These are phyloP conservation scores for Brachionichthys hirsutus DNA, from an alignment of 2,113 vertebrate species.

Conservation along the genomic window DNA sequence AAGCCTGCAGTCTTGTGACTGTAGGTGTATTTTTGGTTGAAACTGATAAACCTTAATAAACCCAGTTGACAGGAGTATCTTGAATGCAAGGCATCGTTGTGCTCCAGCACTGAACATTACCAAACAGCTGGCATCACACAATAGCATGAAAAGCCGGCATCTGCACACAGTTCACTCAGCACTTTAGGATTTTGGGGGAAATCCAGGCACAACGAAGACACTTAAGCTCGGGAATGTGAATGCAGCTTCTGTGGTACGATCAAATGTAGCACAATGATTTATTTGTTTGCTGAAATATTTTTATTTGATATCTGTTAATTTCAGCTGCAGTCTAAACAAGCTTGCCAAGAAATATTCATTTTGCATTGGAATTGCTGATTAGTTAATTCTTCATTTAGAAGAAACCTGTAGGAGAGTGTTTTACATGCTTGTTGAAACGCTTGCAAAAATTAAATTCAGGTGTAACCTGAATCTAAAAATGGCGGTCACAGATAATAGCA, in stretches of 20 bases:
- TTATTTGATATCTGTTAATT: too few relatives aligned
- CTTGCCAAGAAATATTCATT: too few relatives aligned
- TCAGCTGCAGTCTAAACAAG: too few relatives aligned
- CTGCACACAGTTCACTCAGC: conserved; percentile 15
- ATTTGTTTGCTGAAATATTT: not conserved
- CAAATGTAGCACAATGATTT: not conserved
- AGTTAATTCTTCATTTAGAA: conserved; percentile 1
- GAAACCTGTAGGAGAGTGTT: not conserved
- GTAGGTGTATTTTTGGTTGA: conserved; percentile 30
- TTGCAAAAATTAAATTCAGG: conserved; percentile 7
- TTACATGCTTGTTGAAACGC: not conserved
- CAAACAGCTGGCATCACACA: conserved; percentile 5
- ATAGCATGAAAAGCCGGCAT: not conserved
- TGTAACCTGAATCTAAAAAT: conserved; percentile 11
- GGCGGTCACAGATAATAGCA: conserved; percentile 12
- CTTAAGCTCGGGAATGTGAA: not conserved
- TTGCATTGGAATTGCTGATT: not conserved
- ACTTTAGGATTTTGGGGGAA: conserved; percentile 20
- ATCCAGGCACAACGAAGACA: conserved; percentile 11
- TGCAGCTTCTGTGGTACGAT: too few relatives aligned
- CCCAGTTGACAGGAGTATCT: conserved; percentile 23
- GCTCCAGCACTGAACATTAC: conserved; percentile 1
- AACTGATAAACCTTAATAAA: conserved; percentile 48
- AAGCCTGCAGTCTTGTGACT: conserved; percentile 20
- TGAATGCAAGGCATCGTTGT: conserved; percentile 21